These are phyloP conservation scores for Atractosteus spatula DNA, from an alignment of 2,113 vertebrate genomes.

Conservation along the genomic window DNA sequence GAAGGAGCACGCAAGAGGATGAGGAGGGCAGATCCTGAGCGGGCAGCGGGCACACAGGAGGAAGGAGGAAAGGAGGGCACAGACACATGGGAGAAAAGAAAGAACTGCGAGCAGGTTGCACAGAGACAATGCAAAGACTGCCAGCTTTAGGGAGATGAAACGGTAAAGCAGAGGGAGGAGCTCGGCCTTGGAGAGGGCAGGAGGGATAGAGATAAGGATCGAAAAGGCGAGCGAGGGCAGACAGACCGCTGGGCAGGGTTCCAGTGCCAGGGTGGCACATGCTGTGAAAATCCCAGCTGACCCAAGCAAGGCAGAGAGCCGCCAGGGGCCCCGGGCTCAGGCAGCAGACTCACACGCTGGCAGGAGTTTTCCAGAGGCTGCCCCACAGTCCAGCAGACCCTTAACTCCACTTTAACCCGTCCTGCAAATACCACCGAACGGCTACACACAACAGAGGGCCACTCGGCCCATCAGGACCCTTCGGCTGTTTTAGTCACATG, in stretches of 20 bases:
- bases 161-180: slow-evolving; percentile 35
- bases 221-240: not conserved
- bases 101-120: not conserved
- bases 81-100: not conserved
- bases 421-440: too few relatives aligned
- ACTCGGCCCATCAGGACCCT: too few relatives aligned
- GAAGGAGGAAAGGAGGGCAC: not conserved
- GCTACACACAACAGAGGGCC: too few relatives aligned
- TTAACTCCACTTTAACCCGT: too few relatives aligned
- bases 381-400: too few relatives aligned
- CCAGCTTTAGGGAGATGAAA: slow-evolving; percentile 20
- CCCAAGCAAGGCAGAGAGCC: too few relatives aligned
- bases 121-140: slow-evolving; percentile 17
- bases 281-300: too few relatives aligned
- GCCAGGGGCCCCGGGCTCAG: too few relatives aligned
- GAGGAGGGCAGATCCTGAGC: not conserved
- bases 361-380: too few relatives aligned
- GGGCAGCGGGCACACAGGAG: not conserved
- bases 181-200: slow-evolving; percentile 15
- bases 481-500: too few relatives aligned
- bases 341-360: too few relatives aligned
- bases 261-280: slow-evolving; percentile 51
- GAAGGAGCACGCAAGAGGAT: not conserved
- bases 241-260: slow-evolving; percentile 21
- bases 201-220: slow-evolving; percentile 1